Evolutionary conservation across 2,113 vertebrate species (phyloP).

Genomic region (Calyptomena viridis): DNA sequence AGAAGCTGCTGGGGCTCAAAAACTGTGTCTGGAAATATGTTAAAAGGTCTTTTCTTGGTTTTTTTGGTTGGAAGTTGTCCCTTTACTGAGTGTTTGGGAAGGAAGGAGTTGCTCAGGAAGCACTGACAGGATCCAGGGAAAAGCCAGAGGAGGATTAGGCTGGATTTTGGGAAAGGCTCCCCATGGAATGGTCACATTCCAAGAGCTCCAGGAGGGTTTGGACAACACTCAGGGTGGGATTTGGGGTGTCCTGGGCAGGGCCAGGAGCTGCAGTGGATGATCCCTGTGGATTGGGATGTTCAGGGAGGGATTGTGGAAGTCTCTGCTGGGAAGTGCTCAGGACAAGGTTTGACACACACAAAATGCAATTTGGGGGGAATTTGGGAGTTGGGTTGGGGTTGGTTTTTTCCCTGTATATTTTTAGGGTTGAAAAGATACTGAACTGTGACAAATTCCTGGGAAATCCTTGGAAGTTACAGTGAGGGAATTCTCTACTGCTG

Average conservation of each 20-base stretch:
- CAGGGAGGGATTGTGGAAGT: neutral
- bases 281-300: neutral
- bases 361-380: neutral
- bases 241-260: neutral
- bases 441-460: neutral
- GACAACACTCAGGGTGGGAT: neutral
- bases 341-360: neutral
- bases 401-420: neutral
- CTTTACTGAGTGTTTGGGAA: neutral
- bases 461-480: neutral
- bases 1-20: neutral
- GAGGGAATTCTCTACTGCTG: neutral
- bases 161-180: neutral
- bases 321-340: neutral
- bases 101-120: neutral
- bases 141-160: no score
- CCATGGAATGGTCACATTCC: neutral
- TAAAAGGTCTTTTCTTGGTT: neutral
- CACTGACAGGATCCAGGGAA: neutral
- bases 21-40: accelerated
- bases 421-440: neutral
- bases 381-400: accelerated
- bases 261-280: neutral
- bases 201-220: neutral
- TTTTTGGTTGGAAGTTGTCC: neutral